A percentile compares a stretch with the other conserved stretches of the same genome.
These are phyloP conservation scores for Natator depressus DNA, from an alignment of 2,113 vertebrate species.

Conservation along the genomic window DNA sequence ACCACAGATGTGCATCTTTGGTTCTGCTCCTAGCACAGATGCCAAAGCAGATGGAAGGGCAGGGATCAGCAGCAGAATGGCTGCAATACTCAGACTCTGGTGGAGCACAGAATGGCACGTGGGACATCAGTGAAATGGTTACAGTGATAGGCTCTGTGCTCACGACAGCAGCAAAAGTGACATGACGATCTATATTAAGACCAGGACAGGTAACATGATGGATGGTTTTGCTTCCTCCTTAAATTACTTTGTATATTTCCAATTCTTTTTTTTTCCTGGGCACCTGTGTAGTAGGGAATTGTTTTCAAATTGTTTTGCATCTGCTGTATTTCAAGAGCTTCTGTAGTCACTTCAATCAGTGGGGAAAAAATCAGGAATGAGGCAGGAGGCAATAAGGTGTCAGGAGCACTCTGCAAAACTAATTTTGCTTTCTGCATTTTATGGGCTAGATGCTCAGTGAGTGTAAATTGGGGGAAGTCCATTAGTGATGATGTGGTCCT, in stretches of 20 bases:
- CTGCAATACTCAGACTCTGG: neutral
- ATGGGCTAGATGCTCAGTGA: neutral
- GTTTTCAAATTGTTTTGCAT: constrained; percentile 27
- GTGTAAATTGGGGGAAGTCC: neutral
- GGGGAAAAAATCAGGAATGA: neutral
- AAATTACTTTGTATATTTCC: constrained; percentile 4
- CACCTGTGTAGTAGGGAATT: neutral
- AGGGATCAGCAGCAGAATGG: constrained; percentile 61
- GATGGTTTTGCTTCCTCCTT: constrained; percentile 16
- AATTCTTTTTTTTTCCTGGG: neutral
- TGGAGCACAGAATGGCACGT: constrained; percentile 37
- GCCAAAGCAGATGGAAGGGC: constrained; percentile 72
- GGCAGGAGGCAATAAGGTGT: neutral
- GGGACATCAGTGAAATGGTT: constrained; percentile 36
- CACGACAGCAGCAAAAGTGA: constrained; percentile 14
- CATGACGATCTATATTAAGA: constrained; percentile 5
- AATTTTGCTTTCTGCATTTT: neutral
- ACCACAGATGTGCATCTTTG: constrained; percentile 60
- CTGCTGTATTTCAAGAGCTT: constrained; percentile 27
- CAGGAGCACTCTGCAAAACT: neutral
- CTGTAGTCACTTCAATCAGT: constrained; percentile 40
- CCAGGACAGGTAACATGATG: constrained; percentile 38
- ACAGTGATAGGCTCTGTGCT: constrained; percentile 58
- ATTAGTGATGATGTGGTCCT: neutral
- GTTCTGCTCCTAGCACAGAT: constrained; percentile 59